Percentiles rank a stretch among this genome's conserved stretches.
phyloP scores from a whole-genome alignment of 2,888 invertebrate species.

The Mantis religiosa region DNA sequence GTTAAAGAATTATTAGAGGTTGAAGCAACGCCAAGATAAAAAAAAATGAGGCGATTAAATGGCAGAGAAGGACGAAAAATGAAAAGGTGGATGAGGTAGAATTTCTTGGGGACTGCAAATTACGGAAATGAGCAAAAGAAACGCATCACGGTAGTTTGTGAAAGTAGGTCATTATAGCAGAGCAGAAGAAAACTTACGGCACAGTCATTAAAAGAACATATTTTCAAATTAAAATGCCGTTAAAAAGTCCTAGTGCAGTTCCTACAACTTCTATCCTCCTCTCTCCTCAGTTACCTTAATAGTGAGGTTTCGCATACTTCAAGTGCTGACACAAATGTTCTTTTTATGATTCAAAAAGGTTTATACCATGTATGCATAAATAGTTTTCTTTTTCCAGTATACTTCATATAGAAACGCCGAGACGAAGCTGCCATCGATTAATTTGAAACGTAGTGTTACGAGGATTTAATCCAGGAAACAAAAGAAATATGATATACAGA shows the following conservation, averaged over 20 bases:
- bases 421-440: no score
- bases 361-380: no score
- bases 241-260: background rate
- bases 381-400: no score
- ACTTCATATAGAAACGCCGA: no score
- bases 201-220: conserved; percentile 8
- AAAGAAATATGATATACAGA: no score
- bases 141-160: background rate
- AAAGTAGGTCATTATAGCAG: conserved; percentile 1
- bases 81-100: background rate
- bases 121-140: background rate
- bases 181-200: background rate
- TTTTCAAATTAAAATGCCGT: conserved; percentile 12
- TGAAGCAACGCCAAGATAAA: background rate
- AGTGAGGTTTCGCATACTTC: background rate
- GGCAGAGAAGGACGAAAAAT: background rate
- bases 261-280: background rate
- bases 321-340: background rate
- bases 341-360: background rate
- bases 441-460: no score
- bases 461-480: no score
- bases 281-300: background rate
- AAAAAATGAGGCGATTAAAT: background rate
- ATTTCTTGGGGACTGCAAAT: background rate
- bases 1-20: background rate